Evolutionary conservation across 2,113 vertebrate species (phyloP), one percentile per base, ranked within the genome.

Genomic region (Pavo muticus): DNA sequence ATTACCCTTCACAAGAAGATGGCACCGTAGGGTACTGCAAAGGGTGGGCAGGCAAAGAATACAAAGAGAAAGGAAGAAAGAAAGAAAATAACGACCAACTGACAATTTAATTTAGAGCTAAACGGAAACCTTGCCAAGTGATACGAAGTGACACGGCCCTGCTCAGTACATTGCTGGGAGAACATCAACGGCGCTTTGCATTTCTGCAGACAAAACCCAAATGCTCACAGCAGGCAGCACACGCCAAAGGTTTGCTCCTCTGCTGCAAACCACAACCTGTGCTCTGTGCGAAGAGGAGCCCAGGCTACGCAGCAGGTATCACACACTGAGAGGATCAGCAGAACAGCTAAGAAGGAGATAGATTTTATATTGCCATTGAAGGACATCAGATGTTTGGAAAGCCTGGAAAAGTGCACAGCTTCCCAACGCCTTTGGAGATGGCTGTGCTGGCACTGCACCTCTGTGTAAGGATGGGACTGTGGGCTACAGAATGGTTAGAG

Each of bases 41-140:
- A 61, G 18, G 45, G 52, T 5, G 29, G 61, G 63, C 40, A 94
- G 92, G 20, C 17, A 56, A 57, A 50, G 48, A 35, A 73, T 42
- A 32, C 68, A 64, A 47, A 47, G 47, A 65, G 20, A 35, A 15
- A 37, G 37, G 25, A n/a, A 40, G 50, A 14, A 7, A 70, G 29
- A 54, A 78, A 12, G 39, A 57, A 85, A 83, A 90, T 50, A 69
- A 87, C 7, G 42, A 78, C 73, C 80, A 93, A 81, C 1, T 65
- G 86, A 67, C 68, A 84, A 56, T 56, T 89, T 75, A 87, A 91
- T 93, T 92, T 65, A 44, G 77, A 87, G 54, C 77, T 76, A 74
- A 92, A 92, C 76, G 52, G 65, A 90, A 91, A 89, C 65, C 57
- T 79, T 29, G 32, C 39, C 37, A 40, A 68, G 54, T 13, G 35